These are phyloP conservation scores for Bungarus multicinctus DNA, from an alignment of 2,113 vertebrate species.

Conservation along the genomic window DNA sequence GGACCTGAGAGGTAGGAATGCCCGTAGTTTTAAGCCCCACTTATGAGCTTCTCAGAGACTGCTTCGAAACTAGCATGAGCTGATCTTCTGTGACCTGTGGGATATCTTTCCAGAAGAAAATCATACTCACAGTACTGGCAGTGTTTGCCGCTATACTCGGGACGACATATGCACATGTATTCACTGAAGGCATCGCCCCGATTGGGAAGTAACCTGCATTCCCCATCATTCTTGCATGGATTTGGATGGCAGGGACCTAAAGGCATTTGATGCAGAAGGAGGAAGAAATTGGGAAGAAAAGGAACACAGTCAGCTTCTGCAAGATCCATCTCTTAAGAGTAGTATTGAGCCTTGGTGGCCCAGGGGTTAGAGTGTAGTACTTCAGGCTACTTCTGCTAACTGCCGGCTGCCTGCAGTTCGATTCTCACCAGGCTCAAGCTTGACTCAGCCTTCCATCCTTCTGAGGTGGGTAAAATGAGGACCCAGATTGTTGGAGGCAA, in stretches of 20 bases:
- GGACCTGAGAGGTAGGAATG: neutral
- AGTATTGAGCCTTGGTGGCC: no score
- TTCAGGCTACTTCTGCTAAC: no score
- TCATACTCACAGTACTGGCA: conserved; percentile 86
- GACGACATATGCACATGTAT: conserved; percentile 84
- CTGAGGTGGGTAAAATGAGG: no score
- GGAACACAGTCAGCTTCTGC: no score
- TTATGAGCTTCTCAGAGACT: neutral
- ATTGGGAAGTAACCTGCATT: conserved; percentile 73
- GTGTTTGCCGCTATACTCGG: conserved; percentile 80
- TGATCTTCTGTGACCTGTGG: neutral
- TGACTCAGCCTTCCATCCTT: no score
- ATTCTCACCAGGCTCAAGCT: no score
- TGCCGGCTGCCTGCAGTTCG: no score
- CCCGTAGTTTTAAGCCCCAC: neutral
- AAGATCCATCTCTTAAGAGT: no score
- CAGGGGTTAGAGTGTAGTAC: no score
- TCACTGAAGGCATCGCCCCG: conserved; percentile 86
- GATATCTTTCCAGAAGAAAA: neutral
- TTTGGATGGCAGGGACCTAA: conserved; percentile 88
- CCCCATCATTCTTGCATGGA: conserved; percentile 82
- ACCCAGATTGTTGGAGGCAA: no score
- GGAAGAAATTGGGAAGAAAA: neutral
- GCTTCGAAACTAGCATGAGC: neutral
- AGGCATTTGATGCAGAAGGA: neutral